A percentile compares a stretch with the other conserved stretches of the same genome.
Conservation (phyloP, 2,797 vertebrate species). For the Argya squamiceps region DNA sequence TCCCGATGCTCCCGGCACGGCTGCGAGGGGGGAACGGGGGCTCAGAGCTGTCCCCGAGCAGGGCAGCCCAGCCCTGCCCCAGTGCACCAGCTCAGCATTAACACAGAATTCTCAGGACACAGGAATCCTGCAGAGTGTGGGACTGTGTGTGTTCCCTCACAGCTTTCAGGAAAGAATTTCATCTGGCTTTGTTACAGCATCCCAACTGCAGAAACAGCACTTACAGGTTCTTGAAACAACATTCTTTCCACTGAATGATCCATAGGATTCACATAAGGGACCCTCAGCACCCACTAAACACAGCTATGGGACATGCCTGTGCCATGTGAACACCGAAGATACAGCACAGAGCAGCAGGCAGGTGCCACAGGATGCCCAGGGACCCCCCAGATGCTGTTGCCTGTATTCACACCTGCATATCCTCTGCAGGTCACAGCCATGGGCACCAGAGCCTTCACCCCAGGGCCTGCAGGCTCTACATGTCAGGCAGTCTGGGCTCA, state of each 20-base stretch:
- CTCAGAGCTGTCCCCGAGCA: neutral
- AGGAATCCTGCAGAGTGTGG: neutral
- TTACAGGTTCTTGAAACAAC: neutral
- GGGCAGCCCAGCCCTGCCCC: neutral
- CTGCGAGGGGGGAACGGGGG: fast-evolving
- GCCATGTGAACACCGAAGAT: fast-evolving
- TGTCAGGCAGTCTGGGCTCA: neutral
- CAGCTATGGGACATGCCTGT: neutral
- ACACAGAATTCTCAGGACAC: fast-evolving
- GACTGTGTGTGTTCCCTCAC: neutral
- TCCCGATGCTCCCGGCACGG: neutral
- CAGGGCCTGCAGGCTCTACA: neutral
- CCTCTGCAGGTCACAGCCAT: neutral
- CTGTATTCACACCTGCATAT: neutral
- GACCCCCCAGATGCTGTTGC: neutral
- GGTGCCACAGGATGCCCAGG: neutral
- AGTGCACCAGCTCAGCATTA: neutral
- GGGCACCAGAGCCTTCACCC: neutral
- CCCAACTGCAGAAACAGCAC: neutral
- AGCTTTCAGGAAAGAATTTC: neutral
- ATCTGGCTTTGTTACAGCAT: neutral
- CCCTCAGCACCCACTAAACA: fast-evolving
- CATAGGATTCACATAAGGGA: neutral
- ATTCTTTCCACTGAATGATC: neutral
- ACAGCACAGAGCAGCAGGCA: neutral